Base-by-base conservation (phyloP, 1,140 invertebrate genomes). In the Mycetomoellerius zeteki region DNA sequence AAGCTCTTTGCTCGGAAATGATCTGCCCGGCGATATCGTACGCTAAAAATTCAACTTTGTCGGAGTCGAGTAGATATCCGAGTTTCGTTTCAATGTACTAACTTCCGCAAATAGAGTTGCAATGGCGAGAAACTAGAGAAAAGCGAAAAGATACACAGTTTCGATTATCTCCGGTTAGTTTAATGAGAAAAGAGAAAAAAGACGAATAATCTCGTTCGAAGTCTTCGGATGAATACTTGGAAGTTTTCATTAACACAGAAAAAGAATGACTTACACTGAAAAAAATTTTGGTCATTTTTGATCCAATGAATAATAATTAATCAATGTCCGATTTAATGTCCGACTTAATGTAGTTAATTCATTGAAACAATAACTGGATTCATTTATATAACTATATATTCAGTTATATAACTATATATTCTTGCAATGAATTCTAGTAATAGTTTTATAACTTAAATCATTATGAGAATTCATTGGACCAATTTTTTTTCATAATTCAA, bases 141-240 rank as follows among this genome's bases (percentile, higher is more conserved):
- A 71, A 65, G 87, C 56, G 85, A 82, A 90, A 30, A 72, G 21
- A 69, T 21, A 30, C 21, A 8, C 54, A 37, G 54, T 47, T 60
- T 50, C 37, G 60, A 37, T 69, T 21, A 27, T 37, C 16, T 33
- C 14, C 12, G 8, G 43, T 65, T 65, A 43, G 10, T 37, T n/a
- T 37, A 14, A 43, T 24, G 21, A 71, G 19, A 60, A 14, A 60
- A n/a, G n/a, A n/a, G n/a, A 24, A 21, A 24, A 27, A 27, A 60
- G 12, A 33, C 14, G 14, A 77, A 71, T 14, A 64, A 64, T 67
- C 37, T 3, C 12, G 56, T 64, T 33, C n/a, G 21, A 50, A 52
- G 24, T 62, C 16, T n/a, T 33, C 24, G 12, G 14, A 10, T 62
- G 54, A 50, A 75, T 24, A 52, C 30, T 56, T 30, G 30, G 19